A percentile compares a stretch with the other conserved stretches of the same genome.
Conservation (phyloP, 2,888 invertebrate genomes). For the Drosophila suboccidentalis region DNA sequence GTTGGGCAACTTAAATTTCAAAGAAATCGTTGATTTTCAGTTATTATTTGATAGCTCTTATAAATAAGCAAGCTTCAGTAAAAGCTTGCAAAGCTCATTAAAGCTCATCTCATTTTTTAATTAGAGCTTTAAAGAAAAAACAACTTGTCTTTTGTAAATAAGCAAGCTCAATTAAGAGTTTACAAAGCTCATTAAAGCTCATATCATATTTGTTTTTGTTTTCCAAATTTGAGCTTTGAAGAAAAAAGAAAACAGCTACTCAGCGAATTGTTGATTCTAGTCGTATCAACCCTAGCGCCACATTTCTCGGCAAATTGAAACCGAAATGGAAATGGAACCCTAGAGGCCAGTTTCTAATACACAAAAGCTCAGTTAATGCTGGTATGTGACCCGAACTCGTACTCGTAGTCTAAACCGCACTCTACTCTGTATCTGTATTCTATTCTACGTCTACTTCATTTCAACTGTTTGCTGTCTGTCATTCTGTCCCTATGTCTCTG, state of each 20-base stretch:
- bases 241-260: background rate
- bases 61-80: background rate
- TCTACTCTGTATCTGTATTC: slow-evolving; percentile 14
- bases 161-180: background rate
- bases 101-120: background rate
- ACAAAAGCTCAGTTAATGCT: slow-evolving; percentile 57
- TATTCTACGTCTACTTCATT: slow-evolving; percentile 26
- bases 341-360: slow-evolving; percentile 57
- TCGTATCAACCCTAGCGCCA: slow-evolving; percentile 48
- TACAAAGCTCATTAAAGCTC: slow-evolving; percentile 15
- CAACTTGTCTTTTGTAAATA: background rate
- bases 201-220: background rate
- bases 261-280: slow-evolving; percentile 4
- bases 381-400: slow-evolving; percentile 47
- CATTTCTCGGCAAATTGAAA: slow-evolving; percentile 43
- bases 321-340: slow-evolving; percentile 59
- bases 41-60: background rate
- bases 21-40: slow-evolving; percentile 12
- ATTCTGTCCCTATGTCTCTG: slow-evolving; percentile 6
- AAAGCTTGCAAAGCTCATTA: background rate
- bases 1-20: slow-evolving; percentile 25
- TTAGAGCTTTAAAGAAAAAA: no score
- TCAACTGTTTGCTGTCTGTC: background rate
- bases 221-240: background rate
- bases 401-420: slow-evolving; percentile 21